Conservation (phyloP, 2,888 invertebrate genomes). For the Unio delphinus region DNA sequence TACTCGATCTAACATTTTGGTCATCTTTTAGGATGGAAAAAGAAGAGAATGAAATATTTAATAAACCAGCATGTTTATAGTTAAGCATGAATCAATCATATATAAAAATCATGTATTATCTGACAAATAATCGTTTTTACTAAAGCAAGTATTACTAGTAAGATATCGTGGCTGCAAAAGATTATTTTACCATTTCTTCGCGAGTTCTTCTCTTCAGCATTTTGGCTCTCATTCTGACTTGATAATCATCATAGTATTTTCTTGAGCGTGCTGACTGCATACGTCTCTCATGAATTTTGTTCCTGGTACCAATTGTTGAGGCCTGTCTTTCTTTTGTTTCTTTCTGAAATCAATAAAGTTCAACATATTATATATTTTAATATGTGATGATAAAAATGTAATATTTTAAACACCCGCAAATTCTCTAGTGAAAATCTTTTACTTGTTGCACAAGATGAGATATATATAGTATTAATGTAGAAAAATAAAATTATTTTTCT, state of each 20-base stretch:
- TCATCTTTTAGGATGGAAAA: no score
- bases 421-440: neutral
- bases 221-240: constrained; percentile 64
- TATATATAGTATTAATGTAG: no score
- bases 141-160: no score
- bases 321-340: constrained; percentile 63
- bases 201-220: constrained; percentile 67
- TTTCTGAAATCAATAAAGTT: constrained; percentile 44
- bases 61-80: neutral
- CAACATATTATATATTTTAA: neutral
- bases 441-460: no score
- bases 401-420: neutral
- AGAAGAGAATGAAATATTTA: no score
- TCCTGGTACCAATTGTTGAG: constrained; percentile 55
- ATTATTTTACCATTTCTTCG: constrained; percentile 66
- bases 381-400: neutral
- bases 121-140: no score
- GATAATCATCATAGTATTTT: constrained; percentile 69
- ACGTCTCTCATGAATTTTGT: constrained; percentile 66
- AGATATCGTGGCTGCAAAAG: no score
- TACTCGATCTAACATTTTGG: no score
- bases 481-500: no score
- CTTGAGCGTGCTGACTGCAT: constrained; percentile 66
- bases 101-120: no score
- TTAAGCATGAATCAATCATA: neutral